Base-by-base conservation (phyloP, 2,888 invertebrate species). In the Nyleta sp. region DNA sequence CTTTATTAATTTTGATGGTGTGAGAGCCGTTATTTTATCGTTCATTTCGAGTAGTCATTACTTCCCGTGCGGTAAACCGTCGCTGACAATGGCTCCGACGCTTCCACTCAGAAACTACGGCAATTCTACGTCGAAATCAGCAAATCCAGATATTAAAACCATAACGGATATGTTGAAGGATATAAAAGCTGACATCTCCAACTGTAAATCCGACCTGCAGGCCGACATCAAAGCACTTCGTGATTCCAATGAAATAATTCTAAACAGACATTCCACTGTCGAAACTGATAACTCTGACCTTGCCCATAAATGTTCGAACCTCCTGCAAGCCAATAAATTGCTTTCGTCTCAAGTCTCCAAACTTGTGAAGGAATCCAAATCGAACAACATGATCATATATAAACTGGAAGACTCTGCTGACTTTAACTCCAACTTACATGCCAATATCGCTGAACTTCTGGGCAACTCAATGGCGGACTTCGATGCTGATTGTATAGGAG, bases 301-400 rank as follows among this genome's bases (percentile, higher is more conserved):
- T 46, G 20, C 22, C 11, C 6, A 10, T n/a, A 22, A 46, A 11
- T 46, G 11, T 46, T 22, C 10, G 2, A 11, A 46, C 8, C 20
- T 46, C 5, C 8, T 22, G 5, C n/a, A 10, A 10, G 11, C 22
- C 13, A 46, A 46, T n/a, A 22, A 46, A 20, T 6, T 2, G 2
- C 46, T 46, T 11, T 46, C 46, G n/a, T 11, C 1, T 11, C 46
- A 46, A 22, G 20, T 46, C 3, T n/a, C 2, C 2, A 11, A n/a
- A 4, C 11, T 46, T 1, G 11, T n/a, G 22, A 46, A 22, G 7
- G 46, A 46, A 11, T 46, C n/a, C 5, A 46, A 46, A 22, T 46
- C 46, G n/a, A 46, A n/a, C 10, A 46, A 46, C 10, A 11, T 46
- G 11, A 46, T 46, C n/a, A 46, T 46, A 46, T 46, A 46, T 22